Conservation (phyloP, 2,797 vertebrate species). For the Emys orbicularis region DNA sequence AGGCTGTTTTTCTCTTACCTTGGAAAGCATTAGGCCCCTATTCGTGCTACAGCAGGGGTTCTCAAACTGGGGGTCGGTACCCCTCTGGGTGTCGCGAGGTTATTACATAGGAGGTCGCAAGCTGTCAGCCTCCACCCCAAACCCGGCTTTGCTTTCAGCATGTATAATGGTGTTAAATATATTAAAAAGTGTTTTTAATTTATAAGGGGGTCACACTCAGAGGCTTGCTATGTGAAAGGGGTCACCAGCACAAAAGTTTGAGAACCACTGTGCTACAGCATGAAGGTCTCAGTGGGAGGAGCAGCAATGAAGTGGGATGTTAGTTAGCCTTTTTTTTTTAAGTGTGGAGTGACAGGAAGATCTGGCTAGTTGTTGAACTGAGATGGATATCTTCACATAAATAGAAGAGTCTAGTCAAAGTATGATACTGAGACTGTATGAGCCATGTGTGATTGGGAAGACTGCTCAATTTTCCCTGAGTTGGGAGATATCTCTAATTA, state of each 20-base stretch:
- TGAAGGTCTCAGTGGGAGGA: neutral
- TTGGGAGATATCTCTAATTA: neutral
- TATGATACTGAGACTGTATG: neutral
- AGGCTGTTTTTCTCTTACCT: constrained; percentile 12
- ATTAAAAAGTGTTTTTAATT: no score
- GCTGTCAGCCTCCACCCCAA: no score
- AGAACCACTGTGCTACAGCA: no score
- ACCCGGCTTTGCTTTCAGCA: no score
- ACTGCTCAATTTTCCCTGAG: neutral
- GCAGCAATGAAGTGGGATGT: neutral
- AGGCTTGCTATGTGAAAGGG: no score
- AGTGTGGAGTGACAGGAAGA: constrained; percentile 46
- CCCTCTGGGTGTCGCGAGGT: no score
- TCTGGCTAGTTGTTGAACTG: constrained; percentile 44
- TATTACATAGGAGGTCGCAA: no score
- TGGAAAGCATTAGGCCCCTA: neutral
- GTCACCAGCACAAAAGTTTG: no score
- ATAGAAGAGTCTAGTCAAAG: constrained; percentile 1
- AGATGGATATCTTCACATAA: neutral
- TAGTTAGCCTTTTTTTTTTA: constrained; percentile 52
- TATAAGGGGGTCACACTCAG: no score
- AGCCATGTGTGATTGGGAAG: constrained; percentile 14
- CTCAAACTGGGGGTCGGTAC: no score
- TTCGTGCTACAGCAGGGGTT: no score
- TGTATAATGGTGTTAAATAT: no score